These are phyloP conservation scores for Typhlichthys eigenmanni DNA, from an alignment of 2,797 vertebrate genomes.

Conservation along the genomic window DNA sequence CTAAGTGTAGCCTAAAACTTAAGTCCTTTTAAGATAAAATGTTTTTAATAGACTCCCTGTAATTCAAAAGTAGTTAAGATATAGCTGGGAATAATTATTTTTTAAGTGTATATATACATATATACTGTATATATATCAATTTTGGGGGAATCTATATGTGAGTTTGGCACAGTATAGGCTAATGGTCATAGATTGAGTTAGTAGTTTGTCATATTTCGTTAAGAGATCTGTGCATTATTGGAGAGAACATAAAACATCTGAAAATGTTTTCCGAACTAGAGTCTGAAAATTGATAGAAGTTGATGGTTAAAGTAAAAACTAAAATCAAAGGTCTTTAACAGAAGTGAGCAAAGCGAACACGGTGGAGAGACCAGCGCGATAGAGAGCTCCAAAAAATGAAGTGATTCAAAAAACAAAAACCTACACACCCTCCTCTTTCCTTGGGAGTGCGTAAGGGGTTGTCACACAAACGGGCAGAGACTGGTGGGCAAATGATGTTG, in stretches of 20 bases:
- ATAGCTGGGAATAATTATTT: constrained; percentile 1
- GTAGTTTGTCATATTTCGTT: constrained; percentile 58
- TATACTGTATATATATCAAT: constrained; percentile 4
- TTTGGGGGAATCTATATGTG: constrained; percentile 35
- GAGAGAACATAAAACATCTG: constrained; percentile 42
- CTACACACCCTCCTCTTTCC: constrained; percentile 38
- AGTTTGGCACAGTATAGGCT: constrained; percentile 66
- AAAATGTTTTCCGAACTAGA: constrained; percentile 43
- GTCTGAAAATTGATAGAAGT: constrained; percentile 37
- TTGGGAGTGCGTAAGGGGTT: constrained; percentile 27
- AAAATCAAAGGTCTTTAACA: constrained; percentile 59
- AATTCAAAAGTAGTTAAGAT: background rate
- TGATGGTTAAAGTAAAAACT: constrained; percentile 38
- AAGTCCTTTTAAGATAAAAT: constrained; percentile 1
- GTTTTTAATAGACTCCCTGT: background rate
- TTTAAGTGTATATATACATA: constrained; percentile 29
- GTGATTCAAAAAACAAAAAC: constrained; percentile 44
- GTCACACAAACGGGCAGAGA: constrained; percentile 20
- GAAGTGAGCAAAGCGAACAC: constrained; percentile 76
- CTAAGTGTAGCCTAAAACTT: background rate
- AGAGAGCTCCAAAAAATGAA: constrained; percentile 70
- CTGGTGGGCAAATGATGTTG: background rate
- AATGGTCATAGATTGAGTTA: constrained; percentile 59
- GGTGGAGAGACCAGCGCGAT: constrained; percentile 75
- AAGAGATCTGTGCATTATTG: constrained; percentile 62